These are phyloP conservation scores for Notothenia coriiceps DNA, from an alignment of 2,113 vertebrate species.

Conservation along the genomic window DNA sequence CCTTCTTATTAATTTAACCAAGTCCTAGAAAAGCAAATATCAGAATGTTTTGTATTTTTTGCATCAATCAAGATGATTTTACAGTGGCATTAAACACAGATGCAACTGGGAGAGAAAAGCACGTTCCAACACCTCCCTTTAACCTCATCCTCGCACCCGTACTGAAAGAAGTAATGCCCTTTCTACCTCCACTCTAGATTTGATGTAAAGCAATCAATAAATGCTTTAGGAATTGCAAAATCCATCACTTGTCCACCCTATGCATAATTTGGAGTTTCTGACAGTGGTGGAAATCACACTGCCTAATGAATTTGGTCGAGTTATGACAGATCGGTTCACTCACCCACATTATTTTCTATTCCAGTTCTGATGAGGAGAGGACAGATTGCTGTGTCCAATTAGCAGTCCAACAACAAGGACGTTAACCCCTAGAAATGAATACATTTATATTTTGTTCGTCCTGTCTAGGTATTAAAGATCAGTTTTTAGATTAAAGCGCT, in stretches of 20 bases:
- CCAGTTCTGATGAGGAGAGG: conserved; percentile 7
- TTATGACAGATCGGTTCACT: conserved; percentile 55
- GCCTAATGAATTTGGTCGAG: conserved; percentile 67
- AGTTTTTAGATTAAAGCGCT: background rate
- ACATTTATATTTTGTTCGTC: background rate
- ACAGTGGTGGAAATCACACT: conserved; percentile 55
- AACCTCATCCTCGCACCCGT: conserved; percentile 1
- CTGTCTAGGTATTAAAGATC: background rate
- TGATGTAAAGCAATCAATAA: conserved; percentile 60
- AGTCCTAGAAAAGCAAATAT: too few relatives aligned
- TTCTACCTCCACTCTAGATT: conserved; percentile 26
- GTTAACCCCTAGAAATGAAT: background rate
- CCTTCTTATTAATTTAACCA: too few relatives aligned
- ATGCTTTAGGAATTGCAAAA: conserved; percentile 36
- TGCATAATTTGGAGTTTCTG: conserved; percentile 56
- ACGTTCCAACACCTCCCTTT: background rate
- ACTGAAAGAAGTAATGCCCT: conserved; percentile 28
- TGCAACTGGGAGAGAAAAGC: background rate
- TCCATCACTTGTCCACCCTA: conserved; percentile 36
- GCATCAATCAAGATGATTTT: background rate
- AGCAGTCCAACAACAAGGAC: background rate
- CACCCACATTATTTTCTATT: conserved; percentile 28
- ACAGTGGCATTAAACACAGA: background rate
- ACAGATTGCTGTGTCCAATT: background rate
- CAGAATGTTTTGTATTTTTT: background rate